Evolutionary conservation across 2,888 invertebrate species (phyloP).

Genomic region (Teinopalpus imperialis): DNA sequence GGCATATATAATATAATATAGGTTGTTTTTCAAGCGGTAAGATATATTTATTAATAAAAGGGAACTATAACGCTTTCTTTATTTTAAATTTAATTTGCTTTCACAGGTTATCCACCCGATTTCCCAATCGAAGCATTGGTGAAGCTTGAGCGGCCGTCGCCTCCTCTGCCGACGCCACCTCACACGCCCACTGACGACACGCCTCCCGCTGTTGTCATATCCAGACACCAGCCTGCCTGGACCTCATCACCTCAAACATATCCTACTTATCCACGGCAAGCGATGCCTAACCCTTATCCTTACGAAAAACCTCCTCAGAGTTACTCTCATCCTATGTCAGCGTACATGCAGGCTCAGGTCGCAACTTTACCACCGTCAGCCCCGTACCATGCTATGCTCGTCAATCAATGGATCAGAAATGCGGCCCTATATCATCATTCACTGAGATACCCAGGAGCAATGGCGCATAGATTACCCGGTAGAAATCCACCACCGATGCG

Average conservation of each 20-base stretch:
- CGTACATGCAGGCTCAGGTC: constrained; percentile 74
- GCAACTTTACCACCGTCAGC: constrained; percentile 69
- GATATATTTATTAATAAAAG: too few species aligned
- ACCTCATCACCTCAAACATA: constrained; percentile 60
- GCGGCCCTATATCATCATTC: constrained; percentile 86
- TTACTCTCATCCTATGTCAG: constrained; percentile 68
- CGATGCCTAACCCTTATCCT: constrained; percentile 62
- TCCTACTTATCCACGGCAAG: constrained; percentile 59
- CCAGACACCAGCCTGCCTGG: constrained; percentile 65
- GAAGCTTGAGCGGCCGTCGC: constrained; percentile 83
- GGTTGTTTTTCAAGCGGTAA: too few species aligned
- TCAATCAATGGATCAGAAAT: constrained; percentile 89
- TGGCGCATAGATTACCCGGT: constrained; percentile 75
- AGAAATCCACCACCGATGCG: constrained; percentile 80
- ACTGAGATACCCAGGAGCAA: constrained; percentile 71
- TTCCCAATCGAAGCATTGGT: constrained; percentile 81
- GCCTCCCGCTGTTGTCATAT: constrained; percentile 72
- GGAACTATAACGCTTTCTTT: too few species aligned
- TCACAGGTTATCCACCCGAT: constrained; percentile 81
- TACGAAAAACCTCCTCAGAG: constrained; percentile 65
- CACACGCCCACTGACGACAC: constrained; percentile 86
- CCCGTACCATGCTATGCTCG: constrained; percentile 83
- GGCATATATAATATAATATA: too few species aligned
- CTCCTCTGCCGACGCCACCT: constrained; percentile 87
- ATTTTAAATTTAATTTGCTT: too few species aligned